Evolutionary conservation across 2,888 invertebrate genomes (phyloP).

Genomic region (Sphecodes monilicornis): DNA sequence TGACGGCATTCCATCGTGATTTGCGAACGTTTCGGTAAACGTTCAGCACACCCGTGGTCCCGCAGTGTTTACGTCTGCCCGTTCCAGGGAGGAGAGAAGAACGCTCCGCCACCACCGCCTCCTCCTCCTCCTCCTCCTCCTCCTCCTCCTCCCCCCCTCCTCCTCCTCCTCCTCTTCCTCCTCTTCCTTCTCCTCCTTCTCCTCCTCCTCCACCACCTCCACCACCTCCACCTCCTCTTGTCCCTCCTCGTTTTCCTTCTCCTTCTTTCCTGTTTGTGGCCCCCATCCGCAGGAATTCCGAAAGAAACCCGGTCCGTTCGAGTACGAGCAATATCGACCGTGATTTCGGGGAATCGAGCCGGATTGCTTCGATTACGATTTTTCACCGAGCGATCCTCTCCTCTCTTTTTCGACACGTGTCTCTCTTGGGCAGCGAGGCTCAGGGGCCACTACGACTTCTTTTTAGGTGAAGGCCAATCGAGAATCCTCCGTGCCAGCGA

Average conservation of each 20-base stretch:
- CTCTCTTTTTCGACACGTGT: conserved; percentile 27
- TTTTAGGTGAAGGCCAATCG: conserved; percentile 51
- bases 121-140: neutral
- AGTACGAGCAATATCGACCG: conserved; percentile 33
- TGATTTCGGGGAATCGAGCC: conserved; percentile 37
- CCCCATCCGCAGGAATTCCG: conserved; percentile 27
- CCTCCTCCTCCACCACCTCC: too few species aligned
- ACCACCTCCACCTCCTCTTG: neutral
- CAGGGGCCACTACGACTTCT: conserved; percentile 8
- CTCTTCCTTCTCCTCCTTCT: neutral
- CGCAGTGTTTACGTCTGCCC: conserved; percentile 75
- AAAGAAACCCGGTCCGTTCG: conserved; percentile 8
- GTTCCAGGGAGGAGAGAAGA: conserved; percentile 38
- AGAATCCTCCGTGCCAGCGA: conserved; percentile 8
- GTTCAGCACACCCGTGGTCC: conserved; percentile 73
- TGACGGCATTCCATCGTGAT: conserved; percentile 82
- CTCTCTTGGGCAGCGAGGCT: conserved; percentile 13
- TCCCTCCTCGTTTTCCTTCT: neutral
- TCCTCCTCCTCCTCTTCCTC: neutral
- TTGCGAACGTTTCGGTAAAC: conserved; percentile 82
- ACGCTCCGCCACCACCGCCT: conserved; percentile 10
- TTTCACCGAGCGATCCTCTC: conserved; percentile 21
- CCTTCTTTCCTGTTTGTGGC: conserved; percentile 4
- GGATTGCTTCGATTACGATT: conserved; percentile 27
- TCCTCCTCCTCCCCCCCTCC: neutral